These are phyloP conservation scores for Aphelenchoides avenae DNA, from an alignment of 1,140 invertebrate species.

Conservation along the genomic window DNA sequence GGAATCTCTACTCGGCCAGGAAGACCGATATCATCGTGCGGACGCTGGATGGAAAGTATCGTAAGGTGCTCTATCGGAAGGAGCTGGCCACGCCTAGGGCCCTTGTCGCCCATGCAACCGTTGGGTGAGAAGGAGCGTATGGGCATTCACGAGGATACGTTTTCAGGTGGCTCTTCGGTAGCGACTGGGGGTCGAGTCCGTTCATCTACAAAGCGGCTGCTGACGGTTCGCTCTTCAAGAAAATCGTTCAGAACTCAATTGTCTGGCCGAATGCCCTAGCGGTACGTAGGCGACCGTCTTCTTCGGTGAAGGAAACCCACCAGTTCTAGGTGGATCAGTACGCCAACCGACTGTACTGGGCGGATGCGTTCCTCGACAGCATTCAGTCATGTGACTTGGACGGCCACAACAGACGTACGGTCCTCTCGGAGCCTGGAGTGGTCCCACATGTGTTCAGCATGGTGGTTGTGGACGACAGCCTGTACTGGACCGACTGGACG, in stretches of 20 bases:
- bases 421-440: slow-evolving; percentile 69
- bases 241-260: slow-evolving; percentile 73
- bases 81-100: slow-evolving; percentile 79
- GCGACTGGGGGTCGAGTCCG: slow-evolving; percentile 66
- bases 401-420: slow-evolving; percentile 75
- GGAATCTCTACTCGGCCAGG: slow-evolving; percentile 27
- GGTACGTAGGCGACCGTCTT: no score
- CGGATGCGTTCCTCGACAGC: slow-evolving; percentile 83
- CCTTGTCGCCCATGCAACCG: slow-evolving; percentile 90
- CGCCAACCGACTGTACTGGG: slow-evolving; percentile 84
- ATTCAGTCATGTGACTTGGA: slow-evolving; percentile 81
- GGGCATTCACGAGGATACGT: neutral
- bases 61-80: slow-evolving; percentile 78
- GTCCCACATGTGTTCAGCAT: slow-evolving; percentile 48
- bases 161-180: slow-evolving; percentile 42
- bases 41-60: slow-evolving; percentile 62
- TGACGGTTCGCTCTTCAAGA: slow-evolving; percentile 80
- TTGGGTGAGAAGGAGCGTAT: slow-evolving; percentile 64
- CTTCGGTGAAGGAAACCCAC: no score
- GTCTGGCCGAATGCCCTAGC: slow-evolving; percentile 79
- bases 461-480: slow-evolving; percentile 41
- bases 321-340: slow-evolving; percentile 82
- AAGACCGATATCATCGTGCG: slow-evolving; percentile 36
- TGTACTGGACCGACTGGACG: slow-evolving; percentile 60
- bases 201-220: slow-evolving; percentile 93